Conservation (phyloP, 2,888 invertebrate species). For the Microctonus brassicae region DNA sequence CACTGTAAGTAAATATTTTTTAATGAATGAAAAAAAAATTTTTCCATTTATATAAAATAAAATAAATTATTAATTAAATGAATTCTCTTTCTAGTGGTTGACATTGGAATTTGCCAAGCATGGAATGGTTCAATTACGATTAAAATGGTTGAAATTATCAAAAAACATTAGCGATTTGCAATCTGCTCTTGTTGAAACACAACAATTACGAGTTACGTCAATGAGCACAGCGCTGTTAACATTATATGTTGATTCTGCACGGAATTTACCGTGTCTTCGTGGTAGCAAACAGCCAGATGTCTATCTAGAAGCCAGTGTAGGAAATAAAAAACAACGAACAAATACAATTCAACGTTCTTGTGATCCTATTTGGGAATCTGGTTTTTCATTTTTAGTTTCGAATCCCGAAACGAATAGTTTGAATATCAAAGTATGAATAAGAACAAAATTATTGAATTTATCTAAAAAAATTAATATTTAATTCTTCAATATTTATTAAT, state of each 20-base stretch:
- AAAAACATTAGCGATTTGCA: constrained; percentile 80
- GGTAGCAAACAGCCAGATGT: constrained; percentile 82
- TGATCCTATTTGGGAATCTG: constrained; percentile 95
- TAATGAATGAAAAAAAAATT: constrained; percentile 36
- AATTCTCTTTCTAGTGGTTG: constrained; percentile 81
- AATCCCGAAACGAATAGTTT: constrained; percentile 92
- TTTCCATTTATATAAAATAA: neutral
- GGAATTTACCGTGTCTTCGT: constrained; percentile 79
- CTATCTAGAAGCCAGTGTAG: constrained; percentile 83
- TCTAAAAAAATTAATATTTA: neutral
- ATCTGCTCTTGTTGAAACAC: constrained; percentile 81
- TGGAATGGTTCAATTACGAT: constrained; percentile 90
- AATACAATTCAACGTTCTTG: constrained; percentile 83
- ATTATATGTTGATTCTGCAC: constrained; percentile 93
- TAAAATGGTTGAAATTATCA: constrained; percentile 90
- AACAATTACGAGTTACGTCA: constrained; percentile 80
- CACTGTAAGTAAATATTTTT: constrained; percentile 73
- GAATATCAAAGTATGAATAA: constrained; percentile 78
- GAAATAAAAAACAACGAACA: constrained; percentile 82
- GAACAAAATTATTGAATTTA: neutral
- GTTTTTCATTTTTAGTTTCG: constrained; percentile 91
- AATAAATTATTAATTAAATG: constrained; percentile 18
- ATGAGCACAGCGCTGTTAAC: constrained; percentile 85
- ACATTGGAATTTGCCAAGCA: constrained; percentile 95
- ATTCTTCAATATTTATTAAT: constrained; percentile 15